A percentile compares a stretch with the other conserved stretches of the same genome.
These are phyloP conservation scores for Clivina fossor DNA, from an alignment of 2,888 invertebrate genomes.

Conservation along the genomic window DNA sequence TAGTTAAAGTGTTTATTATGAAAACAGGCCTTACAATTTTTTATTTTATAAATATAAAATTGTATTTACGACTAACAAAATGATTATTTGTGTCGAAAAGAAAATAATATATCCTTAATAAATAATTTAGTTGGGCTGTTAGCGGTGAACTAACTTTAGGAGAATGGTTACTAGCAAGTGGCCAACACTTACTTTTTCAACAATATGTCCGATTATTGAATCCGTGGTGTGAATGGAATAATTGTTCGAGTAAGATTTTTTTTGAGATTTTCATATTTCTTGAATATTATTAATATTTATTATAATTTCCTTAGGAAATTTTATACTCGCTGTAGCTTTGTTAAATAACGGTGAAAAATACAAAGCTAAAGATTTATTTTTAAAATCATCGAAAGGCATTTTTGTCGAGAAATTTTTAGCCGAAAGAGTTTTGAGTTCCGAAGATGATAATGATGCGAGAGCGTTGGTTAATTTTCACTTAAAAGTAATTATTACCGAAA, in stretches of 20 bases:
- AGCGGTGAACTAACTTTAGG: conserved; percentile 78
- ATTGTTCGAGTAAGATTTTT: conserved; percentile 66
- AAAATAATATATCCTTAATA: conserved; percentile 35
- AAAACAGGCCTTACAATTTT: too few species aligned
- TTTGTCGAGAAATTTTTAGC: conserved; percentile 74
- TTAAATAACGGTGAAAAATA: conserved; percentile 73
- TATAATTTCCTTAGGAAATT: conserved; percentile 60
- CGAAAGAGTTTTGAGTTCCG: conserved; percentile 57
- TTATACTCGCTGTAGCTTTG: conserved; percentile 71
- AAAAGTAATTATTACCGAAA: conserved; percentile 59
- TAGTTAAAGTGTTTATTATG: too few species aligned
- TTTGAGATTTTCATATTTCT: too few species aligned
- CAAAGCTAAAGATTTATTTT: conserved; percentile 79
- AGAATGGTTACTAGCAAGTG: conserved; percentile 80
- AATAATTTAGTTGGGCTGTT: conserved; percentile 74
- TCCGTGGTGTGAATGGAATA: conserved; percentile 84
- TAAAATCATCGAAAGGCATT: conserved; percentile 74
- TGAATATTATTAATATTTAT: too few species aligned
- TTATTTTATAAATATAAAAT: too few species aligned
- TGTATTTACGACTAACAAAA: too few species aligned
- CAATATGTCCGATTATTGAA: conserved; percentile 77
- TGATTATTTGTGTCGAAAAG: too few species aligned
- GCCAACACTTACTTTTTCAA: conserved; percentile 79
- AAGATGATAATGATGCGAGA: conserved; percentile 56
- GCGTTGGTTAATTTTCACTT: conserved; percentile 68